Base-by-base conservation (phyloP, 2,797 vertebrate genomes). In the Eleutherodactylus coqui region DNA sequence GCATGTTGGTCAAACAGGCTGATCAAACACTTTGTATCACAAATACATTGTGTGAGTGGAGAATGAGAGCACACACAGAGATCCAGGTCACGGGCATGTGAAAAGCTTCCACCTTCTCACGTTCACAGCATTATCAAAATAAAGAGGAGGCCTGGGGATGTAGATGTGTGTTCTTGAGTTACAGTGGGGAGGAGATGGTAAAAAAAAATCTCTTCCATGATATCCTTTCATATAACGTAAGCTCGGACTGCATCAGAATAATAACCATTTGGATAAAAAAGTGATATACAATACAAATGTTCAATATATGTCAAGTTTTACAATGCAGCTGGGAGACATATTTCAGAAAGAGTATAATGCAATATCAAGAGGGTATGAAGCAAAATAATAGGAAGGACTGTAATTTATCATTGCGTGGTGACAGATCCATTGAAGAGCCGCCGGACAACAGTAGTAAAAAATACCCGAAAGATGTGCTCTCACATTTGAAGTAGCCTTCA, bases 1-100 rank as follows among this genome's bases (percentile, higher is more conserved):
- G 79, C 82, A 76, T 85, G 86, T 83, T 81, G 86, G 86, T 87
- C 86, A 84, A 87, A 85, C 82, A 45, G 47, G 55, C 78, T 84
- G 86, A 87, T 87, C 86, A 87, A 87, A 87, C 86, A 87, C 75
- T 83, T 75, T 70, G 51, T 75, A 84, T 72, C 69, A 81, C 77
- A 81, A 81, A 84, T 85, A 58, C 64, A 87, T 87, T 87, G 70
- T 84, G 55, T 69, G 78, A 84, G 86, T 21, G 14, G 69, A 79
- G 82, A 84, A 84, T 79, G 86, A 84, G 86, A 73, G 76, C 76
- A 45, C 49, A 55, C 21, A 75, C 16, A 43, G 38, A 80, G 67
- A 84, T 84, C 64, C 82, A 85, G 86, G 77, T 84, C 82, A 75
- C 43, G 32, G 77, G 62, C 34, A 81, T 76, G 69, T 36, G 69